Evolutionary conservation across 1,140 invertebrate species (phyloP).

Genomic region (Lepidurus arcticus): DNA sequence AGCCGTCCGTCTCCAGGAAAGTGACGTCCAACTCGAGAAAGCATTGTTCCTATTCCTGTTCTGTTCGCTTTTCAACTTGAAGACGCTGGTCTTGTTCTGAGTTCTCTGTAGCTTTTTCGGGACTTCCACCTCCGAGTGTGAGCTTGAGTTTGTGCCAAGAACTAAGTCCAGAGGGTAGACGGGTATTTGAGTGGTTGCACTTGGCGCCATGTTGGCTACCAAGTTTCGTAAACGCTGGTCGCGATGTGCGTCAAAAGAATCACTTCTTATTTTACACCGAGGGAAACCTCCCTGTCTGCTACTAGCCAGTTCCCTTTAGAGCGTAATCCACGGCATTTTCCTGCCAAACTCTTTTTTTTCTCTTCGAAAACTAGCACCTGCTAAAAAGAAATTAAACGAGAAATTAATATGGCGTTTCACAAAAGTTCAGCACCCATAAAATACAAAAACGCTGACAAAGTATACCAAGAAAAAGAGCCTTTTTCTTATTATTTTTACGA

Average conservation of each 20-base stretch:
- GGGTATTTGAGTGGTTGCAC: background rate
- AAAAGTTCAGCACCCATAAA: constrained; percentile 4
- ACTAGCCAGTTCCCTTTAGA: background rate
- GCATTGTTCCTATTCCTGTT: constrained; percentile 18
- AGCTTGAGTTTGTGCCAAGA: background rate
- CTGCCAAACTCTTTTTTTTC: background rate
- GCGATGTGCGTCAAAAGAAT: background rate
- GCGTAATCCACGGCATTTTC: background rate
- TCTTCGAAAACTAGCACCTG: background rate
- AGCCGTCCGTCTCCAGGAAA: constrained; percentile 4
- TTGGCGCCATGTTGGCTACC: constrained; percentile 17
- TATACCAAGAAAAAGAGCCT: background rate
- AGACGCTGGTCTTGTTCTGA: background rate
- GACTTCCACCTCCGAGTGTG: constrained; percentile 12
- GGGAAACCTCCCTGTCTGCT: background rate
- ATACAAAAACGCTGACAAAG: background rate
- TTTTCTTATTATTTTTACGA: background rate
- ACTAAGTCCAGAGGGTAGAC: background rate
- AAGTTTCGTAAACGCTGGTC: background rate
- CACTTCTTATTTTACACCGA: background rate
- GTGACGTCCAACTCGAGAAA: background rate
- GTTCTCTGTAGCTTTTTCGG: constrained; percentile 4
- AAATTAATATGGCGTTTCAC: background rate
- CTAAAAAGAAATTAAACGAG: background rate
- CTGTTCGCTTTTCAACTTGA: background rate